These are phyloP conservation scores for Salvelinus fontinalis DNA, from an alignment of 2,113 vertebrate genomes.

Conservation along the genomic window DNA sequence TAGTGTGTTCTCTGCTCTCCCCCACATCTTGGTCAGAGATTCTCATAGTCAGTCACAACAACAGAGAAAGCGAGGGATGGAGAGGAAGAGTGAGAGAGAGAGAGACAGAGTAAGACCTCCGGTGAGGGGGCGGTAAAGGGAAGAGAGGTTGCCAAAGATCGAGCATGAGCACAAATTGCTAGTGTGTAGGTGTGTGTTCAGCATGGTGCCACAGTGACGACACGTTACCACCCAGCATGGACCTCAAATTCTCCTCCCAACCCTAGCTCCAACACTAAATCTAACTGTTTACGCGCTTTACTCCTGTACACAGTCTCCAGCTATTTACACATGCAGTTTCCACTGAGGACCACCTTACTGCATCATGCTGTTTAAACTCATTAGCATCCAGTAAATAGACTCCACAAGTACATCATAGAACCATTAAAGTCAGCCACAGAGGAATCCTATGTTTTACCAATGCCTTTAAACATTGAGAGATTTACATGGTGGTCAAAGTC, in stretches of 20 bases:
- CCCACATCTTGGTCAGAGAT: constrained; percentile 64
- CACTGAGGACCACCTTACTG: constrained; percentile 43
- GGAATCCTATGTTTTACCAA: constrained; percentile 34
- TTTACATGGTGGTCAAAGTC: constrained; percentile 33
- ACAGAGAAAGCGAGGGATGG: constrained; percentile 31
- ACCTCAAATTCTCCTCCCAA: constrained; percentile 57
- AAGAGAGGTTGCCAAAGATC: constrained; percentile 49
- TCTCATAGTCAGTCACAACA: constrained; percentile 62
- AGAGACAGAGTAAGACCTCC: constrained; percentile 57
- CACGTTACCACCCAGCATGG: constrained; percentile 53
- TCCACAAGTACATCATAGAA: constrained; percentile 48
- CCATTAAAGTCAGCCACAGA: constrained; percentile 20
- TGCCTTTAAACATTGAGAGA: constrained; percentile 28
- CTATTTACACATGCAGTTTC: constrained; percentile 30
- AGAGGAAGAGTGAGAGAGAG: constrained; percentile 27
- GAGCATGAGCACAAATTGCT: constrained; percentile 30
- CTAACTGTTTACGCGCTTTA: constrained; percentile 62
- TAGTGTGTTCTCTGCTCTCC: constrained; percentile 56
- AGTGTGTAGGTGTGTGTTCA: constrained; percentile 18
- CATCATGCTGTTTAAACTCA: constrained; percentile 39
- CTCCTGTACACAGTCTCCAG: constrained; percentile 43
- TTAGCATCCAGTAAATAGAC: constrained; percentile 37
- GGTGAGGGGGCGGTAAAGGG: constrained; percentile 61
- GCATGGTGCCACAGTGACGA: constrained; percentile 46
- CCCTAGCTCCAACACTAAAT: constrained; percentile 35